phyloP scores from a whole-genome alignment of 2,113 vertebrate species.

The Cyprinodon tularosa region DNA sequence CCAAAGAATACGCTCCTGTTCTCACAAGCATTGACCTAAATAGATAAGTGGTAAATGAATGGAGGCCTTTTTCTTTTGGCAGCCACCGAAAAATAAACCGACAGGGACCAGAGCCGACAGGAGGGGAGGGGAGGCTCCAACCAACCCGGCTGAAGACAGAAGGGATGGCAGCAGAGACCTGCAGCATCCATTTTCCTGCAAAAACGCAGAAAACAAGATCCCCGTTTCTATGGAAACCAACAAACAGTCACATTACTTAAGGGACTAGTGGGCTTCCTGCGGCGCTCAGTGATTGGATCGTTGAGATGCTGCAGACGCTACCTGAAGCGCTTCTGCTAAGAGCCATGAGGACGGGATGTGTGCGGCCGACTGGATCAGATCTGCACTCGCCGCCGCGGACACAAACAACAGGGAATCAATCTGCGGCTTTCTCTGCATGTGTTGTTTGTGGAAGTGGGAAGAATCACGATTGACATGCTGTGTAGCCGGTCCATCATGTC shows the following conservation, averaged over 20 bases:
- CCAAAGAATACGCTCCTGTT: constrained; percentile 55
- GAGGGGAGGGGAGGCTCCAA: neutral
- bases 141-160: constrained; percentile 14
- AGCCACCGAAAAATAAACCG: constrained; percentile 40
- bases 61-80: constrained; percentile 41
- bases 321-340: constrained; percentile 37
- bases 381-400: neutral
- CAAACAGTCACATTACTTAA: constrained; percentile 65
- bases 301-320: constrained; percentile 55
- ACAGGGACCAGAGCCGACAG: constrained; percentile 29
- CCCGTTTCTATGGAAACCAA: constrained; percentile 70
- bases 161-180: constrained; percentile 26
- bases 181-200: constrained; percentile 47
- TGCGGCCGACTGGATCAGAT: constrained; percentile 12
- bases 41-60: constrained; percentile 70
- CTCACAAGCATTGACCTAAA: constrained; percentile 67
- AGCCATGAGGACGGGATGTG: constrained; percentile 24
- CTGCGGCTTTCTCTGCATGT: constrained; percentile 6
- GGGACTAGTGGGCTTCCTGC: constrained; percentile 45
- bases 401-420: neutral
- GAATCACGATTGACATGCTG: neutral
- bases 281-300: constrained; percentile 55
- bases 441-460: neutral
- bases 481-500: neutral
- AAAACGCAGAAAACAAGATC: constrained; percentile 54